These are phyloP conservation scores for Erythrocercus mccallii DNA, from an alignment of 2,113 vertebrate genomes.

Conservation along the genomic window DNA sequence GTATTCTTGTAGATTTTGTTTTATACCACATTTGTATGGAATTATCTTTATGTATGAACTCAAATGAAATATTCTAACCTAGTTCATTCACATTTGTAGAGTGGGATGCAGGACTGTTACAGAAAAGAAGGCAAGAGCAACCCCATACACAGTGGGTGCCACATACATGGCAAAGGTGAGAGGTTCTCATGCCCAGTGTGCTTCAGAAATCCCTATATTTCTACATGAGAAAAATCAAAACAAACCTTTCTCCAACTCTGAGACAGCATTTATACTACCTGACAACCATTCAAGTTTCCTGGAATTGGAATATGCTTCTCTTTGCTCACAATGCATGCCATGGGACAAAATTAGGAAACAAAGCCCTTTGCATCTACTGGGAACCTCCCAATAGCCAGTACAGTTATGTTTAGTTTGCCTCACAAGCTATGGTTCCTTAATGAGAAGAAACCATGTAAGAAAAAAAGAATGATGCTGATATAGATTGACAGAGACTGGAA, in stretches of 20 bases:
- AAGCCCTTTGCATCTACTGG: not conserved
- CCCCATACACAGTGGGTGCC: not conserved
- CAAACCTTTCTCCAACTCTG: not conserved
- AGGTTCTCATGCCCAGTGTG: not conserved
- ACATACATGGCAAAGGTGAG: not conserved
- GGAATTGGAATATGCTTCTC: not conserved
- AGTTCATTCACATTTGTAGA: not conserved
- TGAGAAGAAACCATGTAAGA: not conserved
- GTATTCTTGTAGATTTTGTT: not conserved
- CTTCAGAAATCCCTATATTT: not conserved
- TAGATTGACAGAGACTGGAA: not conserved
- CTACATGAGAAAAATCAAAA: not conserved
- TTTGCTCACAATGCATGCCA: not conserved
- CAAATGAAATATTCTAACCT: not conserved
- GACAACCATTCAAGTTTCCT: not conserved
- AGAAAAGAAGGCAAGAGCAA: not conserved
- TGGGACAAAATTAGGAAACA: not conserved
- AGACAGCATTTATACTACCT: not conserved
- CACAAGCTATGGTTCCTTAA: not conserved
- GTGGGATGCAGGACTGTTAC: not conserved
- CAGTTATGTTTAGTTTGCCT: not conserved
- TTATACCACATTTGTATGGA: not conserved
- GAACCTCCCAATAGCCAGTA: not conserved
- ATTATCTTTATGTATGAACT: not conserved
- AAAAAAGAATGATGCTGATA: not conserved